These are phyloP conservation scores for Percina caprodes DNA, from an alignment of 2,113 vertebrate genomes.

Conservation along the genomic window DNA sequence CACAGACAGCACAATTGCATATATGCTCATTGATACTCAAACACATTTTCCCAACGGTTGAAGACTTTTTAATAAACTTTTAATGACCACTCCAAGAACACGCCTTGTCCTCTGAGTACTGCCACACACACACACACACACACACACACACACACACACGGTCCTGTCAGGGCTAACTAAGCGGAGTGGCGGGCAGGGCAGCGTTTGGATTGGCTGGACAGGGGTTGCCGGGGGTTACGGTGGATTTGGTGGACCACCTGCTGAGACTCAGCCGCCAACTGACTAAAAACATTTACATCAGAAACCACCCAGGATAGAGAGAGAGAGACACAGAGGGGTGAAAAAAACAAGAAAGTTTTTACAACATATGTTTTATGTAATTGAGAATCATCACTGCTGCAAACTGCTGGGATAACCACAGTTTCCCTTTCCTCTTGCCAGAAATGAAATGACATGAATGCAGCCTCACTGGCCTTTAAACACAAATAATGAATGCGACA, in stretches of 20 bases:
- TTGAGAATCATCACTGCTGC: background rate
- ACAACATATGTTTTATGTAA: background rate
- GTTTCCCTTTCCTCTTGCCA: background rate
- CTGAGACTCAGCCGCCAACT: conserved; percentile 95
- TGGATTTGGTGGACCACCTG: conserved; percentile 99
- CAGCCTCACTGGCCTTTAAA: background rate
- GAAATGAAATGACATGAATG: background rate
- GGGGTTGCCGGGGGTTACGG: conserved; percentile 94
- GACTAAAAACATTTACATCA: conserved; percentile 99
- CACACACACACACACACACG: conserved; percentile 73
- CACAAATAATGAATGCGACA: background rate
- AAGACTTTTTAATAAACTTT: conserved; percentile 87
- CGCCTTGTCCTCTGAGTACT: conserved; percentile 82
- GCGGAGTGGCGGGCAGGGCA: conserved; percentile 60
- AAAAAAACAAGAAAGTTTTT: conserved; percentile 1
- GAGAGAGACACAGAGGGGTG: conserved; percentile 9
- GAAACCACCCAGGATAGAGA: conserved; percentile 89
- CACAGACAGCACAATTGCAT: conserved; percentile 9
- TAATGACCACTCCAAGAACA: conserved; percentile 86
- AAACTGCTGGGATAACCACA: background rate
- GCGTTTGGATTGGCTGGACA: conserved; percentile 88
- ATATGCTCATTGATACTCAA: conserved; percentile 6
- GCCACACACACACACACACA: conserved; percentile 65
- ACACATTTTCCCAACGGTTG: conserved; percentile 55
- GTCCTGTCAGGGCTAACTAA: conserved; percentile 94